Evolutionary conservation across 2,113 vertebrate species (phyloP), one percentile per base, ranked within the genome.

Genomic region (Elgaria multicarinata): DNA sequence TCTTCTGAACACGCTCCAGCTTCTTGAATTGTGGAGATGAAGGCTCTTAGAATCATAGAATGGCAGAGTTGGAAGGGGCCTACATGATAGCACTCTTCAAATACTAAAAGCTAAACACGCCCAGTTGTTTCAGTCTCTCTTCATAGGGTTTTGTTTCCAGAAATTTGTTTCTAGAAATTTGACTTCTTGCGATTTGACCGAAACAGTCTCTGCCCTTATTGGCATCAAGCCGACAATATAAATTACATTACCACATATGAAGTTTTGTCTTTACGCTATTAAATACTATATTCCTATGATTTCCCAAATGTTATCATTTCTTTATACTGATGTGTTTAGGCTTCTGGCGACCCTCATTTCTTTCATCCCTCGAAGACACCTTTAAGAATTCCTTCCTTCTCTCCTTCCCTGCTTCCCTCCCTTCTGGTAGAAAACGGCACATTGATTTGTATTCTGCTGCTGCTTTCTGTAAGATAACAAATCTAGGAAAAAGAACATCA

Each of bases 361-460:
- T 91, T 92, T 86, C 33, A 91, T 91, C 93, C 39, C 42, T 86
- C 85, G 92, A 94, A 67, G 71, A 93, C 92, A 71, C 33, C 89
- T 91, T 0, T 0, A 66, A 92, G 77, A 76, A 87, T 53, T 39
- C 42, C 76, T 50, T 14, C 18, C 39, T 2, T 81, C 53, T 58
- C 33, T 42, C 18, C 1, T 66, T 55, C 33, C 44, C 12, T 9
- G 58, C 91, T 83, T 85, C 88, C 87, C 91, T 87, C 24, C 88
- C 72, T 90, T 87, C 26, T 20, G 18, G 22, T 58, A 46, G 74
- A 3, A n/a, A 74, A n/a, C 89, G 78, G 66, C 66, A 74, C 39
- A 50, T 92, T 93, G 86, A 93, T 96, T 95, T 94, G 92, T 95
- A 96, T 96, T 95, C 94, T 86, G 83, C 74, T 90, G 83, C 87